A percentile compares a stretch with the other conserved stretches of the same genome.
These are phyloP conservation scores for Vultur gryphus DNA, from an alignment of 2,797 vertebrate species.

Conservation along the genomic window DNA sequence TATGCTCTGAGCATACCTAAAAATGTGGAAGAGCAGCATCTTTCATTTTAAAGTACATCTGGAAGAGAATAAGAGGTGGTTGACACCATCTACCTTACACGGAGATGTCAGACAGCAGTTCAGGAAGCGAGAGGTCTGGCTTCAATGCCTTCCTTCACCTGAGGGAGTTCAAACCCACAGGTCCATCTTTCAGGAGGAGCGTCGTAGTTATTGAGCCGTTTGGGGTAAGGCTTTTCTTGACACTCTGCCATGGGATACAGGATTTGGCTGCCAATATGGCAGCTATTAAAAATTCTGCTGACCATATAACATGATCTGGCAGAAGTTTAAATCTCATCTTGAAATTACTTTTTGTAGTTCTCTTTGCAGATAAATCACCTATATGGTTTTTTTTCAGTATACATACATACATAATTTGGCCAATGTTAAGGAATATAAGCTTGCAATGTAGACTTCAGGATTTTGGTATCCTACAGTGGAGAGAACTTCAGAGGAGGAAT, in stretches of 20 bases:
- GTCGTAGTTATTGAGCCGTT: neutral
- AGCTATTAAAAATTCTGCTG: neutral
- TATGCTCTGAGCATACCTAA: neutral
- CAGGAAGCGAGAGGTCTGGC: neutral
- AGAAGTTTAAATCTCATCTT: neutral
- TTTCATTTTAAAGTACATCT: neutral
- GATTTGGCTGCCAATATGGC: neutral
- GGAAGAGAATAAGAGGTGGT: neutral
- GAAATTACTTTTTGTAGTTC: neutral
- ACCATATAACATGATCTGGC: neutral
- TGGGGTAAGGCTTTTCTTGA: neutral
- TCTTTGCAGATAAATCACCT: neutral
- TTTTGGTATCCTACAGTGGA: neutral
- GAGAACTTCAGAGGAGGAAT: neutral
- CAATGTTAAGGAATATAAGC: neutral
- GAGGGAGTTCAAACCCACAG: neutral
- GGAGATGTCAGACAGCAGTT: neutral
- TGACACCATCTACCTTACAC: neutral
- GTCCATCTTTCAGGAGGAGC: neutral
- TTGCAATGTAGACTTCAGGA: neutral
- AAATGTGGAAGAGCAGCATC: neutral
- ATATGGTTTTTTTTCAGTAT: neutral
- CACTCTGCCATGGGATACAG: neutral
- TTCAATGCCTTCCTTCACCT: neutral
- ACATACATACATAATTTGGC: neutral